Conservation (phyloP, 2,113 vertebrate species). For the Scomber colias region DNA sequence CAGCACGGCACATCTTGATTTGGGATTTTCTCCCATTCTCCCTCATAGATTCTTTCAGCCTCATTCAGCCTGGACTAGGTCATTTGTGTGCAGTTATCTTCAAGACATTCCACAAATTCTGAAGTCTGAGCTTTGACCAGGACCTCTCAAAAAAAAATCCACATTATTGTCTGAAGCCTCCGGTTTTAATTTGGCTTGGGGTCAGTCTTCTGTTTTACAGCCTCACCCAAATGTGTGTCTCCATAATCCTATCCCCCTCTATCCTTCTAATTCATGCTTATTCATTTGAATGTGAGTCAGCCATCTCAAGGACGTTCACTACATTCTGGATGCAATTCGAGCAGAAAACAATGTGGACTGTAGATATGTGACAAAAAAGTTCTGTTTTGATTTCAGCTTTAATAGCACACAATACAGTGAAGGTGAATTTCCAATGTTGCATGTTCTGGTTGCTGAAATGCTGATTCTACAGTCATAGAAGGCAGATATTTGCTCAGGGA, state of each 20-base stretch:
- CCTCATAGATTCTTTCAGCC: slow-evolving; percentile 8
- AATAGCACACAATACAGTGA: not conserved
- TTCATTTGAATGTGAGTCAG: slow-evolving; percentile 10
- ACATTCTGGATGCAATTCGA: slow-evolving; percentile 14
- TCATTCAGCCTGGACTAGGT: not conserved
- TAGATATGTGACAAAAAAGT: not conserved
- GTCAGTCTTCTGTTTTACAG: slow-evolving; percentile 4
- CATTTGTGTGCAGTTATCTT: slow-evolving; percentile 3
- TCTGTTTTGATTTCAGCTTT: not conserved
- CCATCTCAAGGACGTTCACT: slow-evolving; percentile 39
- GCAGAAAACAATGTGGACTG: not conserved
- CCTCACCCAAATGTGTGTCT: slow-evolving; percentile 9
- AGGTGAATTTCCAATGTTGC: not conserved
- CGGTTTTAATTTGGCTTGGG: slow-evolving; percentile 28
- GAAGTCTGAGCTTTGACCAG: slow-evolving; percentile 13
- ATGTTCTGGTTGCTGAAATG: not conserved
- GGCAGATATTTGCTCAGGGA: too few species aligned
- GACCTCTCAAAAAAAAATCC: slow-evolving; percentile 1
- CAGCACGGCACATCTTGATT: slow-evolving; percentile 8
- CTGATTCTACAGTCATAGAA: too few species aligned
- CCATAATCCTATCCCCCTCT: not conserved
- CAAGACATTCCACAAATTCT: slow-evolving; percentile 21
- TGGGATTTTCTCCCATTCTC: slow-evolving; percentile 14
- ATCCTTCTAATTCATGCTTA: slow-evolving; percentile 4
- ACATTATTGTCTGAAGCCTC: slow-evolving; percentile 20